Evolutionary conservation across 2,888 invertebrate genomes (phyloP).

Genomic region (Fragum sueziense): DNA sequence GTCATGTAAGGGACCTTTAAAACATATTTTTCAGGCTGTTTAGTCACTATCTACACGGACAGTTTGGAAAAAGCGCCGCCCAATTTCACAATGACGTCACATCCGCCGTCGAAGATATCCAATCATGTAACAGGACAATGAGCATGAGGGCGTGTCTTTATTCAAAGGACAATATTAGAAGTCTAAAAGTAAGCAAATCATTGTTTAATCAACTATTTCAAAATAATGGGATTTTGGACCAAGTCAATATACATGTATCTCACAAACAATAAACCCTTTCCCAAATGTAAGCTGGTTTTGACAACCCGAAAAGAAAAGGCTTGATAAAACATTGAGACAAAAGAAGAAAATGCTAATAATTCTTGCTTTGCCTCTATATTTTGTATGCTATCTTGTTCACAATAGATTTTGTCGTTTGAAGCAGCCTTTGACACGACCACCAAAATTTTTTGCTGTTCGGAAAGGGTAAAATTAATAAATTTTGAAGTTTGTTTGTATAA

Average conservation of each 20-base stretch:
- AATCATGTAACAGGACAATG: constrained; percentile 34
- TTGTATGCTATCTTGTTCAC: too few relatives aligned
- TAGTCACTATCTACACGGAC: constrained; percentile 57
- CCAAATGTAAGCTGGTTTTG: not conserved
- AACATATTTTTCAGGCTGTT: constrained; percentile 56
- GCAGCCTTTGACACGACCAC: not conserved
- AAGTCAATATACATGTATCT: not conserved
- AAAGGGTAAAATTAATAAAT: too few relatives aligned
- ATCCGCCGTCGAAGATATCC: constrained; percentile 30
- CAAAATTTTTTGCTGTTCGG: too few relatives aligned
- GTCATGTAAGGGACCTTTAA: too few relatives aligned
- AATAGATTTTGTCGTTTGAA: not conserved
- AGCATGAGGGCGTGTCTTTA: constrained; percentile 57
- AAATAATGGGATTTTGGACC: too few relatives aligned
- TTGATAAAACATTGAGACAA: not conserved
- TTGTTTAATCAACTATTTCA: too few relatives aligned
- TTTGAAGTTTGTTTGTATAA: too few relatives aligned
- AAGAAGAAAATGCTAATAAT: not conserved
- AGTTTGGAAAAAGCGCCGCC: constrained; percentile 42
- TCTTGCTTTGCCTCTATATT: not conserved
- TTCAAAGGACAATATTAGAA: constrained; percentile 31
- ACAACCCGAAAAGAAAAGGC: not conserved
- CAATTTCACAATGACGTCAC: constrained; percentile 51
- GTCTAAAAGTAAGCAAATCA: constrained; percentile 7
- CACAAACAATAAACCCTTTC: not conserved